A percentile compares a stretch with the other conserved stretches of the same genome.
phyloP scores from a whole-genome alignment of 2,888 invertebrate species.

The Diarsia dahlii region DNA sequence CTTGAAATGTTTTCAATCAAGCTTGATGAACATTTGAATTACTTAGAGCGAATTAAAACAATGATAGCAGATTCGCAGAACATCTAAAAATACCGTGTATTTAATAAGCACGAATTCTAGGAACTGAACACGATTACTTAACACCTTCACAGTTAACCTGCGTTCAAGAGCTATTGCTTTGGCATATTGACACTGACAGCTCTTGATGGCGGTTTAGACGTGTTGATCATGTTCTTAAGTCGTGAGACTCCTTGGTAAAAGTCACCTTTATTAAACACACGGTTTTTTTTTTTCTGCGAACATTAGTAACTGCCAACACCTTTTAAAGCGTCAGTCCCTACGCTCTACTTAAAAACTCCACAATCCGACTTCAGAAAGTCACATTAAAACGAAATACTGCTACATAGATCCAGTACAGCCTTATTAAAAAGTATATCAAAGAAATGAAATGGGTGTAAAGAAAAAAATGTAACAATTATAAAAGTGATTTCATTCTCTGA shows the following conservation, averaged over 20 bases:
- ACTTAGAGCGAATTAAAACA: background rate
- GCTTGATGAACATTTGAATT: background rate
- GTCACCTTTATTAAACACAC: background rate
- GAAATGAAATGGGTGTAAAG: conserved; percentile 40
- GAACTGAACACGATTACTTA: background rate
- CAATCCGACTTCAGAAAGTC: conserved; percentile 22
- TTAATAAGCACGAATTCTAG: background rate
- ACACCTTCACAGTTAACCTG: background rate
- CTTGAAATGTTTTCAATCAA: background rate
- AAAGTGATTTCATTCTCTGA: conserved; percentile 58
- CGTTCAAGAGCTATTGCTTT: background rate
- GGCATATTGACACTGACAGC: background rate
- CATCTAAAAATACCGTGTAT: background rate
- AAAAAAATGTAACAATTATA: conserved; percentile 55
- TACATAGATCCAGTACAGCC: conserved; percentile 24
- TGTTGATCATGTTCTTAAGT: background rate
- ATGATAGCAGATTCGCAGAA: background rate
- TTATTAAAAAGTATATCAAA: conserved; percentile 51
- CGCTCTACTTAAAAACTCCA: conserved; percentile 10
- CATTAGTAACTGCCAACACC: background rate
- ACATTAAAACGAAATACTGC: conserved; percentile 39
- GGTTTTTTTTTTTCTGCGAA: background rate
- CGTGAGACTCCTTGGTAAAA: too few species aligned
- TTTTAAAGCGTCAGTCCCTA: background rate
- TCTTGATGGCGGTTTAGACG: background rate